Conservation (phyloP, 2,113 vertebrate species). For the Phalacrocorax carbo region DNA sequence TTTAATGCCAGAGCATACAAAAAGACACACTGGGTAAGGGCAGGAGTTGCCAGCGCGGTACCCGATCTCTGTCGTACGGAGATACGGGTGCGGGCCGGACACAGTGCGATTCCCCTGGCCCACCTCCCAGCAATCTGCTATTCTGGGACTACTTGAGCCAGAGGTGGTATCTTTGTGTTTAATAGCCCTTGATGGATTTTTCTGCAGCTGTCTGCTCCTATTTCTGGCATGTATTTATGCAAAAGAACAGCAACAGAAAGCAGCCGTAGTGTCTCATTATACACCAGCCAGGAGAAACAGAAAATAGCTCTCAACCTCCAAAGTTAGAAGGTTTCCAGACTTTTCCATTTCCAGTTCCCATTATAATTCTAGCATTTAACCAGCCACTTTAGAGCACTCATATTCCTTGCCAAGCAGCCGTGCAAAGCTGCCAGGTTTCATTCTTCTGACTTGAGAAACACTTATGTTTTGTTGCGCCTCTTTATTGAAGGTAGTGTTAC, state of each 20-base stretch:
- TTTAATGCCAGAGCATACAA: neutral
- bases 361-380: neutral
- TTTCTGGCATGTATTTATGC: slow-evolving; percentile 42
- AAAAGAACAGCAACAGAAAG: slow-evolving; percentile 1
- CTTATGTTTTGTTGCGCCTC: neutral
- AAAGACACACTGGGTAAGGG: neutral
- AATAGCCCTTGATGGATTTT: slow-evolving; percentile 35
- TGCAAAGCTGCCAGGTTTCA: neutral
- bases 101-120: neutral
- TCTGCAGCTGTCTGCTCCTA: slow-evolving; percentile 33
- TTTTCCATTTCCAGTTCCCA: slow-evolving; percentile 33
- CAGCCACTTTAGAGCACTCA: neutral
- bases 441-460: slow-evolving; percentile 19
- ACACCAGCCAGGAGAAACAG: neutral
- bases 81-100: neutral
- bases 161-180: slow-evolving; percentile 10
- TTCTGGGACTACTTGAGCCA: neutral
- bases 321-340: slow-evolving; percentile 9
- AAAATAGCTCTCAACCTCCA: neutral
- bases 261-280: neutral
- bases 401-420: neutral
- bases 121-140: neutral
- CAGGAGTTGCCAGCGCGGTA: neutral
- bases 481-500: slow-evolving; percentile 38
- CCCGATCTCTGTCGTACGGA: accelerated